These are phyloP conservation scores for Microcebus ravelobensis DNA, from an alignment of 2,113 vertebrate species.

Conservation along the genomic window DNA sequence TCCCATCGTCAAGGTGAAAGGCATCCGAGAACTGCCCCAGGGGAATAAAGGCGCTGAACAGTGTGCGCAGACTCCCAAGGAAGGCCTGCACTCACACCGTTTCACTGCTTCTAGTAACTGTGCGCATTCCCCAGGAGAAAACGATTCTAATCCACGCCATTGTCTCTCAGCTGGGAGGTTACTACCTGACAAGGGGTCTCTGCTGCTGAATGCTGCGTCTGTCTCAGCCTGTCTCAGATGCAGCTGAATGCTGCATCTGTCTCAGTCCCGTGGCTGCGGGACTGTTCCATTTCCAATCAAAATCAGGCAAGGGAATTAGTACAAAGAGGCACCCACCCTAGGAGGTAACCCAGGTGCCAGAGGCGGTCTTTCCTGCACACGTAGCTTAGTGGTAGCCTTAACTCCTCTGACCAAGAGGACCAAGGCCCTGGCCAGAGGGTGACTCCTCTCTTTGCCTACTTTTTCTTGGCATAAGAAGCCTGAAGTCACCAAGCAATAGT, in stretches of 20 bases:
- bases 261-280: too few species aligned
- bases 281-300: too few species aligned
- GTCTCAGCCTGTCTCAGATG: too few species aligned
- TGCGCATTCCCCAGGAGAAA: conserved; percentile 1
- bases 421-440: background rate
- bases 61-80: background rate
- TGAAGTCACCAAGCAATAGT: background rate
- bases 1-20: background rate
- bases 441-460: background rate
- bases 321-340: too few species aligned
- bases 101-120: background rate
- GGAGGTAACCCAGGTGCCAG: too few species aligned
- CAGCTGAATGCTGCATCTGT: too few species aligned
- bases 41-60: background rate
- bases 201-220: too few species aligned
- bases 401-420: background rate
- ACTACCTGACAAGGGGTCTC: too few species aligned
- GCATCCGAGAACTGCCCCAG: background rate
- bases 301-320: too few species aligned
- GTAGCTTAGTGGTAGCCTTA: background rate
- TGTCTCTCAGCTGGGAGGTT: background rate
- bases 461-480: background rate
- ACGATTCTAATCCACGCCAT: background rate
- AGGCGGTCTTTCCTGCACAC: background rate
- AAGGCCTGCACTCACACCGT: background rate